Conservation (phyloP, 2,797 vertebrate genomes). For the Hemitrygon akajei region DNA sequence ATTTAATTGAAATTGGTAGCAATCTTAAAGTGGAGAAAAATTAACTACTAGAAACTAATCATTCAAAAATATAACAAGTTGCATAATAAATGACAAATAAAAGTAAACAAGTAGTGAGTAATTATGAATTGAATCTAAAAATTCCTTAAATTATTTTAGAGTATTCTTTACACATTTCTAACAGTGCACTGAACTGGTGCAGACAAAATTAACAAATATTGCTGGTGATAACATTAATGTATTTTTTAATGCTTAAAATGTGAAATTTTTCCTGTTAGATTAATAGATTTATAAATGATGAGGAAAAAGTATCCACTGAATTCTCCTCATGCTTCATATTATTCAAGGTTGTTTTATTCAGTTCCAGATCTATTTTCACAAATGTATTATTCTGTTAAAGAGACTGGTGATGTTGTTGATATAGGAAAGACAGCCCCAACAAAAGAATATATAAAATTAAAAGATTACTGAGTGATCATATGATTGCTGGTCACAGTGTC, state of each 20-base stretch:
- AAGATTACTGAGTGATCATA: background rate
- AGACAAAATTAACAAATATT: background rate
- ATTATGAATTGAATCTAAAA: background rate
- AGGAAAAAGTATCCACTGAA: too few species aligned
- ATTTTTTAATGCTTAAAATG: too few species aligned
- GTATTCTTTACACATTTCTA: background rate
- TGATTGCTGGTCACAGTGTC: background rate
- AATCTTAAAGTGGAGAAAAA: background rate
- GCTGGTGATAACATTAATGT: background rate
- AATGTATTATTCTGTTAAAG: background rate
- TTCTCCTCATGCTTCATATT: too few species aligned
- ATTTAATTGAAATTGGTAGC: background rate
- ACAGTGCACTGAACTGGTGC: background rate
- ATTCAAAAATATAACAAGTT: background rate
- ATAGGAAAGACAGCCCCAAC: background rate
- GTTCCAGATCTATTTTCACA: background rate
- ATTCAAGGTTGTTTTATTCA: background rate
- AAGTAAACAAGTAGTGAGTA: background rate
- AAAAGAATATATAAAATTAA: background rate
- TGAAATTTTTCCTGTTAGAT: background rate
- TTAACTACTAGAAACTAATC: background rate
- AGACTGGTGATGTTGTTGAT: background rate
- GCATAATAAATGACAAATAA: background rate
- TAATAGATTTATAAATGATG: background rate
- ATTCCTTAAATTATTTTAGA: background rate